phyloP scores from a whole-genome alignment of 2,797 vertebrate genomes.

The Muraenolepis orangiensis region DNA sequence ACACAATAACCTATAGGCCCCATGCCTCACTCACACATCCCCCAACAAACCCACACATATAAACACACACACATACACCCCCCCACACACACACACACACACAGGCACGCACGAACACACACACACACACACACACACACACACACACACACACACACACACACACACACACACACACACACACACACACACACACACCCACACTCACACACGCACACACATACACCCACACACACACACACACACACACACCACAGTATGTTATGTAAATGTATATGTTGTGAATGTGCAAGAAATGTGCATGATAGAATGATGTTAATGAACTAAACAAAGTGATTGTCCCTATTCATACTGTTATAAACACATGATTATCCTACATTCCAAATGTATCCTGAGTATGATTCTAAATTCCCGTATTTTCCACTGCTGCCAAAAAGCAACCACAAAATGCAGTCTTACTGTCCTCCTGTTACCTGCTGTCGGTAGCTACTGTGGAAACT shows the following conservation, averaged over 20 bases:
- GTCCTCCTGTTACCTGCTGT: conserved; percentile 59
- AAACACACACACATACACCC: conserved; percentile 1
- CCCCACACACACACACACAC: too few species aligned
- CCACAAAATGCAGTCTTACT: conserved; percentile 40
- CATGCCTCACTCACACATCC: conserved; percentile 3
- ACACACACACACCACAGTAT: not conserved
- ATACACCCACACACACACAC: too few species aligned
- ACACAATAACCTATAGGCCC: not conserved
- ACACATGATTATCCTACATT: not conserved
- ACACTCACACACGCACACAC: not conserved
- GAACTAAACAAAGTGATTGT: not conserved
- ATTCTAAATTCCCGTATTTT: not conserved
- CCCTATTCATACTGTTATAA: not conserved
- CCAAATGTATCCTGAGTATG: not conserved
- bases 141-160: not conserved
- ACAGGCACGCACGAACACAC: not conserved
- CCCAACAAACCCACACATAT: not conserved
- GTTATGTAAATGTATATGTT: too few species aligned
- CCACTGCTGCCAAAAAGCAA: conserved; percentile 14
- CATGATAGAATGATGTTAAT: not conserved
- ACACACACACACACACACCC: not conserved
- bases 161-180: not conserved
- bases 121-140: not conserved
- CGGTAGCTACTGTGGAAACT: conserved; percentile 54
- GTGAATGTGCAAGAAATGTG: not conserved